phyloP scores from a whole-genome alignment of 2,888 invertebrate genomes.

The Trissolcus brochymenae region DNA sequence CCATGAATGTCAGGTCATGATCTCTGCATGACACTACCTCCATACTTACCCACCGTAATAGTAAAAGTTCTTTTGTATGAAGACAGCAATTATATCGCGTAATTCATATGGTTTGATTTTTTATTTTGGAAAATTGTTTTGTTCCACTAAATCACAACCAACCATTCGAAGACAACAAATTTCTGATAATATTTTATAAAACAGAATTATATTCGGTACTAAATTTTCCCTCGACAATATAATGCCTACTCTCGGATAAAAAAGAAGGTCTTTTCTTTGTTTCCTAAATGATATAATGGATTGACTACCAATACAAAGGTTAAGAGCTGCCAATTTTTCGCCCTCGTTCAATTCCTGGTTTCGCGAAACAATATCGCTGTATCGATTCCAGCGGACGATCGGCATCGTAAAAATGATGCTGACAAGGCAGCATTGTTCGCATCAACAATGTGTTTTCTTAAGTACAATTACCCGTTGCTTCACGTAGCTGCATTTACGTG shows the following conservation, averaged over 20 bases:
- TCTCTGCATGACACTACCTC: constrained; percentile 27
- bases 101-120: background rate
- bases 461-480: constrained; percentile 38
- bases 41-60: constrained; percentile 18
- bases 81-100: too few relatives aligned
- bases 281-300: constrained; percentile 23
- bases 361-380: constrained; percentile 12
- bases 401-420: constrained; percentile 30
- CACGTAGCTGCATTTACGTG: constrained; percentile 42
- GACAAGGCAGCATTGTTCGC: constrained; percentile 46
- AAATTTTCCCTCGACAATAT: constrained; percentile 2
- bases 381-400: constrained; percentile 27
- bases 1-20: constrained; percentile 11
- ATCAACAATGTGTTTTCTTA: constrained; percentile 54
- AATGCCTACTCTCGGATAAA: constrained; percentile 14
- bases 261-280: constrained; percentile 16
- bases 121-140: background rate
- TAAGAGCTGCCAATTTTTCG: constrained; percentile 29
- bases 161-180: background rate
- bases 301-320: constrained; percentile 20
- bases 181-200: background rate
- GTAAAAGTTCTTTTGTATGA: background rate
- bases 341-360: constrained; percentile 17
- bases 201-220: background rate
- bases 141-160: background rate